Percentiles rank a stretch among this genome's conserved stretches.
Conservation (phyloP, 2,888 invertebrate genomes). For the Metellina segmentata region DNA sequence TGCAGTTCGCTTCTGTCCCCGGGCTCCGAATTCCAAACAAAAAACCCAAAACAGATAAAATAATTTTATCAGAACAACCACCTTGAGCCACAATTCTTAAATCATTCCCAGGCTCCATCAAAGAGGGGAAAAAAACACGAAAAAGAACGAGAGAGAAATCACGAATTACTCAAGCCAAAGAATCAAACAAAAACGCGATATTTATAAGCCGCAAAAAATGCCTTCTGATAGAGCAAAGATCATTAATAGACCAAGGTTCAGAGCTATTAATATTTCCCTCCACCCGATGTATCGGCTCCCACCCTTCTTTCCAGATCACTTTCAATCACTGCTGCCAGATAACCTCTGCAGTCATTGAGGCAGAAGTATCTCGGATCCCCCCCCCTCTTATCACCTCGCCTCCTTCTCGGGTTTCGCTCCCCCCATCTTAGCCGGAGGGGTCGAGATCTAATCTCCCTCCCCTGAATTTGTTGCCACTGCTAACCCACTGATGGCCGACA, state of each 20-base stretch:
- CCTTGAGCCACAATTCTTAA: background rate
- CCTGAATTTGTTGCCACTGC: constrained; percentile 59
- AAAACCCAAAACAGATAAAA: too few relatives aligned
- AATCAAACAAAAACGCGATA: constrained; percentile 45
- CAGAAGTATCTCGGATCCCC: constrained; percentile 51
- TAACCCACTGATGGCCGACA: constrained; percentile 56
- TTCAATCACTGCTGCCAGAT: constrained; percentile 65
- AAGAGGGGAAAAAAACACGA: too few relatives aligned
- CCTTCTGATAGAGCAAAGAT: constrained; percentile 67
- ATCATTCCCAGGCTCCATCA: too few relatives aligned
- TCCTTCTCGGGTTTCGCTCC: constrained; percentile 58
- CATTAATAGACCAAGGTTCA: constrained; percentile 74
- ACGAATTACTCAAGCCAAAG: constrained; percentile 20
- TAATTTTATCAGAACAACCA: background rate
- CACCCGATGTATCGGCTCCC: constrained; percentile 10
- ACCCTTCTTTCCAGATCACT: constrained; percentile 50
- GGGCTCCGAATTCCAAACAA: too few relatives aligned
- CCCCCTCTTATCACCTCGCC: constrained; percentile 56
- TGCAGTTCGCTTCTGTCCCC: too few relatives aligned
- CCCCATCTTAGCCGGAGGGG: constrained; percentile 47
- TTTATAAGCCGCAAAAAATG: constrained; percentile 53
- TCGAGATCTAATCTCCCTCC: constrained; percentile 55
- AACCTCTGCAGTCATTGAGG: constrained; percentile 57
- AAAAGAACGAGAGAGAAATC: constrained; percentile 11
- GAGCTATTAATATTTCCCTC: constrained; percentile 66